Evolutionary conservation across 2,113 vertebrate species (phyloP).

Genomic region (Hipposideros armiger): DNA sequence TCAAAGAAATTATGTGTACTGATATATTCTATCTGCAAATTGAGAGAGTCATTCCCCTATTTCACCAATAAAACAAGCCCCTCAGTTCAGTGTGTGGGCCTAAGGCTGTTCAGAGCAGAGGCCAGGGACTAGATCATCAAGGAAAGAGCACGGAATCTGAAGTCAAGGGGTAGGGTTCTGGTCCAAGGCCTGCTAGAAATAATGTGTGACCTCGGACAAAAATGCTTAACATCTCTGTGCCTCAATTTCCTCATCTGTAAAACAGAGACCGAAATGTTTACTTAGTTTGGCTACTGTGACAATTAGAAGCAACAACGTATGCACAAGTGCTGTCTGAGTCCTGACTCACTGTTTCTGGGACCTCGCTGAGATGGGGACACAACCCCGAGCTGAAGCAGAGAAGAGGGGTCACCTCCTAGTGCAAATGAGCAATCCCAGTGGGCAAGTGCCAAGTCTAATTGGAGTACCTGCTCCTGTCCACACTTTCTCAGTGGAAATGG

Average conservation of each 20-base stretch:
- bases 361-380: background rate
- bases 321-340: background rate
- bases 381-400: background rate
- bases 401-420: rapidly evolving
- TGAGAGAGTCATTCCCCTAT: background rate
- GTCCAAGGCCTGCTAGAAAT: background rate
- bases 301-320: rapidly evolving
- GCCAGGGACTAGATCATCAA: rapidly evolving
- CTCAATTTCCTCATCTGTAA: background rate
- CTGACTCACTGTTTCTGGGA: background rate
- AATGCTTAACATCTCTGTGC: background rate
- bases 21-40: background rate
- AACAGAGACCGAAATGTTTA: rapidly evolving
- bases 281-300: background rate
- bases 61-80: background rate
- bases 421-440: background rate
- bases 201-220: background rate
- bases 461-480: rapidly evolving
- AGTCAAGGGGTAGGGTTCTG: background rate
- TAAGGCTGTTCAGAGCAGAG: background rate
- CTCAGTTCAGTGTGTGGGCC: background rate
- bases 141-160: rapidly evolving
- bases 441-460: rapidly evolving
- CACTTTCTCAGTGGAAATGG: rapidly evolving
- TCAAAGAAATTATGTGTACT: background rate